Evolutionary conservation across 2,888 invertebrate genomes (phyloP).

Genomic region (Hermaeophaga mercurialis): DNA sequence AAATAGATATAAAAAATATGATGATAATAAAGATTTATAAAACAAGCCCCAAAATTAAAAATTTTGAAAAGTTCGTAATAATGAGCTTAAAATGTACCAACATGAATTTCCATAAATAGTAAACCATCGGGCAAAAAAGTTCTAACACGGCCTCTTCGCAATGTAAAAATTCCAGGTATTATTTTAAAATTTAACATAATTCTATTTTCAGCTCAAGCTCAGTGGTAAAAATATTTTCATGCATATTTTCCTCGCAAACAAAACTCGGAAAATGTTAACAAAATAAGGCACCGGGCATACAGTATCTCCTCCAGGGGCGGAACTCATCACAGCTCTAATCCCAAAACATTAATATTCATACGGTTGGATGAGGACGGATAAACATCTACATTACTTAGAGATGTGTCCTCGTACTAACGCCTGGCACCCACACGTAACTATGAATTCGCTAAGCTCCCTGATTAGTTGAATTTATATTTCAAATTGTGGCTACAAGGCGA

Average conservation of each 20-base stretch:
- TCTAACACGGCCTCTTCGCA: too few species aligned
- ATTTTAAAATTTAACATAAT: background rate
- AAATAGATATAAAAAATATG: too few species aligned
- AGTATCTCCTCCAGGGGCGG: conserved; percentile 35
- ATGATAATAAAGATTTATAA: too few species aligned
- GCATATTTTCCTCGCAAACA: conserved; percentile 2
- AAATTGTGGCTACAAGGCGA: background rate
- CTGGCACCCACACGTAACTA: conserved; percentile 31
- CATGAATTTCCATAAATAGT: too few species aligned
- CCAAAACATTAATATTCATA: conserved; percentile 53
- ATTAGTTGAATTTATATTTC: conserved; percentile 29
- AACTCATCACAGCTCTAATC: conserved; percentile 50
- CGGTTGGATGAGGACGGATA: conserved; percentile 46
- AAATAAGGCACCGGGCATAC: conserved; percentile 29
- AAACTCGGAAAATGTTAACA: conserved; percentile 25
- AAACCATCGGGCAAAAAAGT: too few species aligned
- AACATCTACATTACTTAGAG: conserved; percentile 46
- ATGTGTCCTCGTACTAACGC: conserved; percentile 36
- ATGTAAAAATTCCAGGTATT: too few species aligned
- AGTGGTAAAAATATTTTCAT: conserved; percentile 3
- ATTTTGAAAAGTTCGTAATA: too few species aligned
- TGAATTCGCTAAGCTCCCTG: conserved; percentile 29
- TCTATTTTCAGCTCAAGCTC: background rate
- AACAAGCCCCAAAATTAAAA: too few species aligned
- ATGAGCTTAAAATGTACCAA: too few species aligned